Evolutionary conservation across 2,113 vertebrate species (phyloP).

Genomic region (Strix uralensis): DNA sequence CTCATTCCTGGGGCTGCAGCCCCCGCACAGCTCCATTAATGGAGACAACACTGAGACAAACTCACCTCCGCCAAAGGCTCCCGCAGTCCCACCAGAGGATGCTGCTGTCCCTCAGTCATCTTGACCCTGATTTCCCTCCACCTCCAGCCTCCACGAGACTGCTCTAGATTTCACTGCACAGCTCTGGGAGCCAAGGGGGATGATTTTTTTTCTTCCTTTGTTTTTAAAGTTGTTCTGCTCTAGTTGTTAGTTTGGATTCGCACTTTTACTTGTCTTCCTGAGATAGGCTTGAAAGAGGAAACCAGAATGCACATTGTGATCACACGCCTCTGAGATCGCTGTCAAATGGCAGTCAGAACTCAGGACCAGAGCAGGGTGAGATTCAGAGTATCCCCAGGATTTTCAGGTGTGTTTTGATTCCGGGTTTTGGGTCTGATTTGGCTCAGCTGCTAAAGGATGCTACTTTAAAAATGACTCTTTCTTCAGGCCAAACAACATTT

Average conservation of each 20-base stretch:
- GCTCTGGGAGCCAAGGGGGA: background rate
- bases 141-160: background rate
- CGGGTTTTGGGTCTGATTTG: background rate
- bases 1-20: background rate
- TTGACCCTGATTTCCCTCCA: background rate
- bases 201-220: too few species aligned
- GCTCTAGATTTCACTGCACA: background rate
- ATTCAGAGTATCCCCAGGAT: background rate
- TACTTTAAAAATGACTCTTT: background rate
- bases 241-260: background rate
- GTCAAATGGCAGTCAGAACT: background rate
- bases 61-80: background rate
- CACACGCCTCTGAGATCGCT: background rate
- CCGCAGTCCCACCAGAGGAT: fast-evolving
- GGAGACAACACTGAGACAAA: background rate
- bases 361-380: background rate
- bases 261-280: background rate
- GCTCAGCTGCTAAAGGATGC: background rate
- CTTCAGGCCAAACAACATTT: fast-evolving
- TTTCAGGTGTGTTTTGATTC: background rate
- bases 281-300: background rate
- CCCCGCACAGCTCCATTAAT: background rate
- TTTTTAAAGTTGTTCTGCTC: background rate
- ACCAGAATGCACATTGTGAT: fast-evolving
- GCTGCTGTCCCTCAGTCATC: background rate